Evolutionary conservation across 2,797 vertebrate species (phyloP).

Genomic region (Orestias chungarensis): DNA sequence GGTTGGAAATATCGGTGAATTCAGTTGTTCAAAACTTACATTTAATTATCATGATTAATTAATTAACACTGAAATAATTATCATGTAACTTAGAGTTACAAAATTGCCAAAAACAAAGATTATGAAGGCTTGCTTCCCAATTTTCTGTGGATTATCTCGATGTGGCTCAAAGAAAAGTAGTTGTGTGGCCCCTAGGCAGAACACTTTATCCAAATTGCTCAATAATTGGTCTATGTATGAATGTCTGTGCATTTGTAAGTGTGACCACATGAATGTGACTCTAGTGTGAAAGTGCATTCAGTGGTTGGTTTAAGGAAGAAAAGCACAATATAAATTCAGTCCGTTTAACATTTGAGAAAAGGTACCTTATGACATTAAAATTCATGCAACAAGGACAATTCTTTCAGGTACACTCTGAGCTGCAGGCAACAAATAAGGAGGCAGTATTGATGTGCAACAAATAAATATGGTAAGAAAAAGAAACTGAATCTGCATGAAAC

Average conservation of each 20-base stretch:
- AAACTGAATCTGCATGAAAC: not conserved
- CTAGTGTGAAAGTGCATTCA: not conserved
- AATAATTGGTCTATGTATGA: not conserved
- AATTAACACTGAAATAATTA: no score
- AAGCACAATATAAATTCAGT: not conserved
- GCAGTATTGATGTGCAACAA: not conserved
- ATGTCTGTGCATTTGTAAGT: not conserved
- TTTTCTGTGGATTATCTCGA: no score
- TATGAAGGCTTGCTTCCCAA: no score
- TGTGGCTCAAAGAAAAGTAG: not conserved
- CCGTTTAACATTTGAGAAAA: not conserved
- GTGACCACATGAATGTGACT: not conserved
- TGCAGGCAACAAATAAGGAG: not conserved
- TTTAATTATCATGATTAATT: no score
- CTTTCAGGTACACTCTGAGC: slow-evolving; percentile 4
- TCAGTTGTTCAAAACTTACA: no score
- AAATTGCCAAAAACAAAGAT: no score
- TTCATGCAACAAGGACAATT: slow-evolving; percentile 21
- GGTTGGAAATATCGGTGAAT: not conserved
- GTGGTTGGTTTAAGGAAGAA: not conserved
- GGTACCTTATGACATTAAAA: slow-evolving; percentile 25
- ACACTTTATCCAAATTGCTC: not conserved
- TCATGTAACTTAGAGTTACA: no score
- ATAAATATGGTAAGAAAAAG: not conserved
- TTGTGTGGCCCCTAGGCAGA: not conserved